Evolutionary conservation across 2,113 vertebrate species (phyloP), one percentile per base, ranked within the genome.

Genomic region (Lota lota): DNA sequence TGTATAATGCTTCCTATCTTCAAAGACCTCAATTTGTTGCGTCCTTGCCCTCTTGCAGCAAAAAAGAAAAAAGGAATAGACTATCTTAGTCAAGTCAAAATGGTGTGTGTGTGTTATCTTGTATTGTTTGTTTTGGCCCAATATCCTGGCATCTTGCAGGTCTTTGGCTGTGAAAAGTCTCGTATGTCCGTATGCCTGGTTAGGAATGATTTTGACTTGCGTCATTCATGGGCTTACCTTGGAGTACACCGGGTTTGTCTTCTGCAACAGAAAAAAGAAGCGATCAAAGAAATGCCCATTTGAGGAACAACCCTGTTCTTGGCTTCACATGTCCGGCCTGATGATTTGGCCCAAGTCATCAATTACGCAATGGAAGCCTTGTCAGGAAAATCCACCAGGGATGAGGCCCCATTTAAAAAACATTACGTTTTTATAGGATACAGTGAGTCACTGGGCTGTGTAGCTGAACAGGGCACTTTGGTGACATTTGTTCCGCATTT

Each of bases 211-310:
- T 76, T 76, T 83, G 76, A 82, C 81, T 56, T 77, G 74, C 64
- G 83, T 79, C 68, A 84, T 85, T 88, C 84, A 73, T 69, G 61
- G 70, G 22, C 77, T 21, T 66, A 18, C 67, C 54, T 67, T 83
- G 78, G 82, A 83, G 82, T 82, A 80, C 81, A 71, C 78, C 74
- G 75, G 76, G 69, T 79, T 84, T 87, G 67, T 86, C 68, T 80
- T 80, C 61, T 72, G 79, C 63, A 56, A 64, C 62, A 69, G 68
- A 75, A 82, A 74, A 66, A 70, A 66, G 74, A 61, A 77, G 69
- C 10, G 12, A 22, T 76, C 65, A 36, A 47, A 66, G 65, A 54
- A 24, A 64, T 70, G 70, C 66, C 19, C 54, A 63, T 21, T 75
- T 24, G 75, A 77, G 66, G 59, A 63, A 66, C 69, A 67, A 61